These are phyloP conservation scores for Calephelis nemesis DNA, from an alignment of 1,140 invertebrate genomes.

Conservation along the genomic window DNA sequence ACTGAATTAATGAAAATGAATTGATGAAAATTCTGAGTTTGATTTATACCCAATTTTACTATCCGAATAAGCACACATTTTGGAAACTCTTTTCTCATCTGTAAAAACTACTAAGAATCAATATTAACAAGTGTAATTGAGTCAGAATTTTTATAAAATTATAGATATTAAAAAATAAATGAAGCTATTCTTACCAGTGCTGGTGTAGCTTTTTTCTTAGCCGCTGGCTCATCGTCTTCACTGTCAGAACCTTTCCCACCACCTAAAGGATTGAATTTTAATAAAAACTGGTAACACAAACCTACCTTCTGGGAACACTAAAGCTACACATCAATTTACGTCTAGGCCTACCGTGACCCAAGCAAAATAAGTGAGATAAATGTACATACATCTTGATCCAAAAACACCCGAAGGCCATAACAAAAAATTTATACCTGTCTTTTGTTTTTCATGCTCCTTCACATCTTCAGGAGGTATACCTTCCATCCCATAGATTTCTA, in stretches of 20 bases:
- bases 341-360: conserved; percentile 62
- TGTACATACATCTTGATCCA: conserved; percentile 73
- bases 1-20: background rate
- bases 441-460: conserved; percentile 95
- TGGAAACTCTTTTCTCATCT: too few species aligned
- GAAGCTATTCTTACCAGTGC: conserved; percentile 63
- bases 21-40: background rate
- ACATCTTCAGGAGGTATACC: conserved; percentile 98
- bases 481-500: conserved; percentile 99
- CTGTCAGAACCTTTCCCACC: conserved; percentile 83
- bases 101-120: too few species aligned
- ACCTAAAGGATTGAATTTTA: conserved; percentile 63
- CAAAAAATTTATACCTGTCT: conserved; percentile 80
- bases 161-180: background rate
- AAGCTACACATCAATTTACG: conserved; percentile 67
- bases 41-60: background rate
- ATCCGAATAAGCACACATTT: background rate
- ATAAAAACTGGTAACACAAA: conserved; percentile 39
- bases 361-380: conserved; percentile 59
- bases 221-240: conserved; percentile 88
- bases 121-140: background rate
- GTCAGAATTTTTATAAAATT: background rate
- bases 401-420: conserved; percentile 48
- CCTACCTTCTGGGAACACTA: conserved; percentile 56
- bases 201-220: conserved; percentile 82